Conservation (phyloP, 2,888 invertebrate genomes). For the Ethmia dodecea region DNA sequence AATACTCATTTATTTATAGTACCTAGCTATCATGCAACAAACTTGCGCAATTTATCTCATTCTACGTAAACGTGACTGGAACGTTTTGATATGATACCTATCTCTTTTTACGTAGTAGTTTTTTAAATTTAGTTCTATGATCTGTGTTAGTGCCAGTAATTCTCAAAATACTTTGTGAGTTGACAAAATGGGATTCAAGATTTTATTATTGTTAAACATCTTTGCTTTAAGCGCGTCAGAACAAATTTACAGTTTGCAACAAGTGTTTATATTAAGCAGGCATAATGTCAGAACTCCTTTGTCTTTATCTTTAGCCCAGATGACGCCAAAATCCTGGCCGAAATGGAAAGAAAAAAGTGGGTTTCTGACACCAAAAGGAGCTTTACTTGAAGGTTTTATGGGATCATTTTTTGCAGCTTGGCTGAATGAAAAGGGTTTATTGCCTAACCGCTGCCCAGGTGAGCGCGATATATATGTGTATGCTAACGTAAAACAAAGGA, state of each 20-base stretch:
- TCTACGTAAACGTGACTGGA: too few species aligned
- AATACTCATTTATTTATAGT: too few species aligned
- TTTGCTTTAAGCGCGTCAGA: not conserved
- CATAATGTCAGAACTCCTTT: constrained; percentile 56
- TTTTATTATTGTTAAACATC: not conserved
- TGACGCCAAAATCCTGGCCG: constrained; percentile 50
- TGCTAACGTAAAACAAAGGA: constrained; percentile 53
- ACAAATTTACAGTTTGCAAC: constrained; percentile 25
- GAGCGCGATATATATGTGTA: constrained; percentile 50
- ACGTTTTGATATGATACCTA: too few species aligned
- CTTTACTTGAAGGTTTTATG: constrained; percentile 49
- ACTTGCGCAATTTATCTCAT: too few species aligned
- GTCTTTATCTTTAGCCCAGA: constrained; percentile 36
- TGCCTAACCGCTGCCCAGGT: constrained; percentile 35
- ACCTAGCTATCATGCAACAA: too few species aligned
- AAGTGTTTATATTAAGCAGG: constrained; percentile 51
- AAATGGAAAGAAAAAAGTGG: constrained; percentile 46
- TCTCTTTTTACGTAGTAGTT: too few species aligned
- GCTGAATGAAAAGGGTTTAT: constrained; percentile 36
- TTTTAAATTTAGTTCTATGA: not conserved
- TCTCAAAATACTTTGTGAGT: too few species aligned
- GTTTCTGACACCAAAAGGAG: constrained; percentile 49
- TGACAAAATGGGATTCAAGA: not conserved
- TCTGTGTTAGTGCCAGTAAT: too few species aligned
- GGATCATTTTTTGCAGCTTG: constrained; percentile 42